Evolutionary conservation across 2,888 invertebrate species (phyloP).

Genomic region (Ecliptopera silaceata): DNA sequence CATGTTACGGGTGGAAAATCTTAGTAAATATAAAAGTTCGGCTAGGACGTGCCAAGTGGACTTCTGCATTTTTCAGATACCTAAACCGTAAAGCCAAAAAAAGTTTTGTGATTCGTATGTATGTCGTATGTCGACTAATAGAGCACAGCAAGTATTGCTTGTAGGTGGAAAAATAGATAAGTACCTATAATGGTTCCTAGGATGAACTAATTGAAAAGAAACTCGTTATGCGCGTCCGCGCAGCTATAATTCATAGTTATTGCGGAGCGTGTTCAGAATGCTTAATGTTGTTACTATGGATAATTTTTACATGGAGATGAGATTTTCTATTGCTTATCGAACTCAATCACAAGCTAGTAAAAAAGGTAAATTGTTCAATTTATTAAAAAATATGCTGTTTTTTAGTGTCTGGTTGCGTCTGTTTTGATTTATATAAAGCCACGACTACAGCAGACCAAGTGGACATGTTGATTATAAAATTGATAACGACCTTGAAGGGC

Average conservation of each 20-base stretch:
- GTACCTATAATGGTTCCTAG: background rate
- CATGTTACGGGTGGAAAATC: background rate
- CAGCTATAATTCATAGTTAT: slow-evolving; percentile 30
- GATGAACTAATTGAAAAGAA: background rate
- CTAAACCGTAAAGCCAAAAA: background rate
- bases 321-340: slow-evolving; percentile 5
- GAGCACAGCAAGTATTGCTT: background rate
- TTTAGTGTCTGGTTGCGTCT: background rate
- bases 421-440: background rate
- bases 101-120: background rate
- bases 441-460: background rate
- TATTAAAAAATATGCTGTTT: background rate
- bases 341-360: background rate
- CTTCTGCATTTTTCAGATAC: background rate
- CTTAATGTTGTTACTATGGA: slow-evolving; percentile 13
- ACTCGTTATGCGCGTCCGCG: slow-evolving; percentile 17
- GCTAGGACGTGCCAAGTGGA: background rate
- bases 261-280: slow-evolving; percentile 17
- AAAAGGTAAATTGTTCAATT: background rate
- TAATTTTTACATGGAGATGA: slow-evolving; percentile 4
- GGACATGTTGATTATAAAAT: background rate
- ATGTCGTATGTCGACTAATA: too few relatives aligned
- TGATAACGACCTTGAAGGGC: slow-evolving; percentile 45
- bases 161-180: background rate
- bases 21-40: background rate